These are phyloP conservation scores for Lithophane socia DNA, from an alignment of 2,888 invertebrate genomes.

Conservation along the genomic window DNA sequence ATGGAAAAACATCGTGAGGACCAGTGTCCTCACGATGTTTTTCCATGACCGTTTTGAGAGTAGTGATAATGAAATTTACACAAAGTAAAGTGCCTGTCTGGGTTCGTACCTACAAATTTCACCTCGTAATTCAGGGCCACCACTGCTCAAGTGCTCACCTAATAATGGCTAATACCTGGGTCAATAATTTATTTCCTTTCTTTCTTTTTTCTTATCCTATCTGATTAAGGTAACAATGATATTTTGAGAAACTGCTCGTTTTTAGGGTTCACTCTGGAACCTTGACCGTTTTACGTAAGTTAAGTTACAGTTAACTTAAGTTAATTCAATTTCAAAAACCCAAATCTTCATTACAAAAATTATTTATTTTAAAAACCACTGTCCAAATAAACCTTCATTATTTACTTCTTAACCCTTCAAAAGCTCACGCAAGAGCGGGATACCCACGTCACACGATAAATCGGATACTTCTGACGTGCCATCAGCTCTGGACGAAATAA, in stretches of 20 bases:
- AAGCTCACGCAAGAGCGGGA: conserved; percentile 38
- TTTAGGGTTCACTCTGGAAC: background rate
- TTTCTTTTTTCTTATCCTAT: background rate
- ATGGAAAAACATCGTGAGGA: too few relatives aligned
- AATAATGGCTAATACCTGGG: background rate
- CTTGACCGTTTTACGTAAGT: background rate
- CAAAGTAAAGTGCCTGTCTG: too few relatives aligned
- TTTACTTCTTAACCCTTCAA: conserved; percentile 59
- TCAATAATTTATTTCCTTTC: background rate
- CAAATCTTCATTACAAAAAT: background rate
- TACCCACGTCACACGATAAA: conserved; percentile 64
- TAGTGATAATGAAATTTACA: too few relatives aligned
- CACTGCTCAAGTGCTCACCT: too few relatives aligned
- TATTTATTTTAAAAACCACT: conserved; percentile 8
- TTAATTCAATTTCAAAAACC: background rate
- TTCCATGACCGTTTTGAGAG: too few relatives aligned
- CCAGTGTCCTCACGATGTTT: too few relatives aligned
- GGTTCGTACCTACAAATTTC: too few relatives aligned
- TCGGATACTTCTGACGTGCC: conserved; percentile 65
- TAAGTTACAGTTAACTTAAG: too few relatives aligned
- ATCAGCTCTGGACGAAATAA: conserved; percentile 59
- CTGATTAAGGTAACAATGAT: background rate
- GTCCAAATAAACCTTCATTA: conserved; percentile 51
- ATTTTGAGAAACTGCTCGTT: background rate
- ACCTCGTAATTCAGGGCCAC: too few relatives aligned